These are phyloP conservation scores for Drosophila insularis DNA, from an alignment of 1,140 invertebrate species.

Conservation along the genomic window DNA sequence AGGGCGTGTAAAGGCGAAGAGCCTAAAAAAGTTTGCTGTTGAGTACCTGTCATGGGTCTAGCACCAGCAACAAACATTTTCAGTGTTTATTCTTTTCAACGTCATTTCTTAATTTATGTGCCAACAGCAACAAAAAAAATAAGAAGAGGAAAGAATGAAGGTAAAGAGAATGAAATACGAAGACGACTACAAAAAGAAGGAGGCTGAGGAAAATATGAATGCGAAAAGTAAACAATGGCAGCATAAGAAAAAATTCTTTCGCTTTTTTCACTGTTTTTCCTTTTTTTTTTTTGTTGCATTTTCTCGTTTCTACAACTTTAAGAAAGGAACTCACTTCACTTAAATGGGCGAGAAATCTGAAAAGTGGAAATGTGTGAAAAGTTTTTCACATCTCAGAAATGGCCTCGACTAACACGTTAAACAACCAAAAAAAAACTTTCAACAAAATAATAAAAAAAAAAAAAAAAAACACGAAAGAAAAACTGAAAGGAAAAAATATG, in stretches of 20 bases:
- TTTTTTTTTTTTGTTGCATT: neutral
- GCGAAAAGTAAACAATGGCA: constrained; percentile 14
- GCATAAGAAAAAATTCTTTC: constrained; percentile 9
- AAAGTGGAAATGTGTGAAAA: constrained; percentile 5
- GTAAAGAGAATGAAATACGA: neutral
- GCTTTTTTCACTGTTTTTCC: neutral
- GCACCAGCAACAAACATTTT: constrained; percentile 33
- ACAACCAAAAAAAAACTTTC: neutral
- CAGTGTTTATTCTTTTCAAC: constrained; percentile 65
- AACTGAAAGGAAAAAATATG: neutral
- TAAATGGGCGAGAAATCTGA: constrained; percentile 4
- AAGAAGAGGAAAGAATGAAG: neutral
- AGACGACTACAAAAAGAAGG: neutral
- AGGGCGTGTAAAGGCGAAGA: constrained; percentile 30
- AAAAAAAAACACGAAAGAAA: constrained; percentile 1
- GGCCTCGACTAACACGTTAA: constrained; percentile 10
- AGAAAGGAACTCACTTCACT: constrained; percentile 2
- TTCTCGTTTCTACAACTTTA: neutral
- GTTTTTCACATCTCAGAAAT: constrained; percentile 14
- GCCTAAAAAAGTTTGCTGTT: constrained; percentile 47
- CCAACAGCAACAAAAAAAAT: constrained; percentile 34
- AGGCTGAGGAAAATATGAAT: constrained; percentile 15
- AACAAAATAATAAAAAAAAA: constrained; percentile 21
- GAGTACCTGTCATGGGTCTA: constrained; percentile 47
- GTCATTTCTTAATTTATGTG: constrained; percentile 78